phyloP scores from a whole-genome alignment of 2,797 vertebrate genomes.

The Halcyon chelicuti region DNA sequence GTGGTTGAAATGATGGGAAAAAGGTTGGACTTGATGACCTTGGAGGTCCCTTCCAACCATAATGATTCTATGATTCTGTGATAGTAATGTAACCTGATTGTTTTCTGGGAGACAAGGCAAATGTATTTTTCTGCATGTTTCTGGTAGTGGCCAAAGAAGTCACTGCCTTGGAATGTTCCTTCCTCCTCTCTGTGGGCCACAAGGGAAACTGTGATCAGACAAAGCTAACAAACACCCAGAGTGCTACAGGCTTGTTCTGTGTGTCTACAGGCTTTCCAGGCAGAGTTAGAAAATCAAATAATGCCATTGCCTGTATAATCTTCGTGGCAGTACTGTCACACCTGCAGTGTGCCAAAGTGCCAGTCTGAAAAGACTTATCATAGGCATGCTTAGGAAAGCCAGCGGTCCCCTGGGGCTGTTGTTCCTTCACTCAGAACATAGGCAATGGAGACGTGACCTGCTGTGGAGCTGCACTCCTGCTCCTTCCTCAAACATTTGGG shows the following conservation, averaged over 20 bases:
- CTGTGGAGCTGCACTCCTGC: rapidly evolving
- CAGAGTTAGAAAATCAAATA: neutral
- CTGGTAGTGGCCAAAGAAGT: neutral
- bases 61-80: too few relatives aligned
- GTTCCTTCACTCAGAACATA: neutral
- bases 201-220: neutral
- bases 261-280: neutral
- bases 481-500: neutral
- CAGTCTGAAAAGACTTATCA: neutral
- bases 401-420: neutral
- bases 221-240: neutral
- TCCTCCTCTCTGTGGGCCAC: neutral
- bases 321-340: neutral
- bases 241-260: neutral
- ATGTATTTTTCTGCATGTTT: neutral
- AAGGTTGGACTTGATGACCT: too few relatives aligned
- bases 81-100: neutral
- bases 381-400: neutral
- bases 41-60: too few relatives aligned
- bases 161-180: neutral
- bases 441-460: rapidly evolving
- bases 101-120: neutral
- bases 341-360: neutral
- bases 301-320: neutral
- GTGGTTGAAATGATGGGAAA: too few relatives aligned